phyloP scores from a whole-genome alignment of 2,888 invertebrate species.

The Synergus japonicus region DNA sequence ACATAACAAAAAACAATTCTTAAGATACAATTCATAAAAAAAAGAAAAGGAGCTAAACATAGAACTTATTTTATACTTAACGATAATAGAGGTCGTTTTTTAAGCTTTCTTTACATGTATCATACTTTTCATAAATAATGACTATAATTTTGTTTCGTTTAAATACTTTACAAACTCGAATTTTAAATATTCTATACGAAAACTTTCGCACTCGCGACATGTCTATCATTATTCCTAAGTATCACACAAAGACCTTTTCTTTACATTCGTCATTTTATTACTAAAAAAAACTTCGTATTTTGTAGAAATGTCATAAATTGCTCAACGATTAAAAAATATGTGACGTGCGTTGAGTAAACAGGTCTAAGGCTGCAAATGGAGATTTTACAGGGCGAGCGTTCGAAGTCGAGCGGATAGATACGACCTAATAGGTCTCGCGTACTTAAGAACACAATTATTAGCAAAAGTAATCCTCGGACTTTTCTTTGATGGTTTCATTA shows the following conservation, averaged over 20 bases:
- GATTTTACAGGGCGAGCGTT: too few species aligned
- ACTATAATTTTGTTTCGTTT: slow-evolving; percentile 68
- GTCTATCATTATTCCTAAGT: slow-evolving; percentile 63
- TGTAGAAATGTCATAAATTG: slow-evolving; percentile 52
- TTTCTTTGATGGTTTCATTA: too few species aligned
- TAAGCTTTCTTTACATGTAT: slow-evolving; percentile 47
- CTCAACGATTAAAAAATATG: slow-evolving; percentile 14
- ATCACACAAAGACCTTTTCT: slow-evolving; percentile 63
- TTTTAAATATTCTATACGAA: slow-evolving; percentile 50
- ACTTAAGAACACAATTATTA: too few species aligned
- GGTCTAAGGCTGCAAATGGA: too few species aligned
- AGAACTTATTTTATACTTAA: background rate
- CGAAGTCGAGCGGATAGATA: too few species aligned
- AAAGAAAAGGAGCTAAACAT: background rate
- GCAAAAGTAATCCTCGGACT: too few species aligned
- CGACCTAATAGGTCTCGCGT: too few species aligned
- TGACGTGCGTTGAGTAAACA: too few species aligned
- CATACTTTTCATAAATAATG: slow-evolving; percentile 68
- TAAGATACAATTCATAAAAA: background rate
- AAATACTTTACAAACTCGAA: slow-evolving; percentile 69
- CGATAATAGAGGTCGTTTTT: slow-evolving; percentile 25
- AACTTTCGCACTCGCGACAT: slow-evolving; percentile 51
- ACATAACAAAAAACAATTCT: slow-evolving; percentile 9
- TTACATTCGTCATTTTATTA: slow-evolving; percentile 55
- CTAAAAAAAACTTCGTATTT: slow-evolving; percentile 46